Evolutionary conservation across 1,140 invertebrate species (phyloP), one percentile per base, ranked within the genome.

Genomic region (Cyclargus thomasi): DNA sequence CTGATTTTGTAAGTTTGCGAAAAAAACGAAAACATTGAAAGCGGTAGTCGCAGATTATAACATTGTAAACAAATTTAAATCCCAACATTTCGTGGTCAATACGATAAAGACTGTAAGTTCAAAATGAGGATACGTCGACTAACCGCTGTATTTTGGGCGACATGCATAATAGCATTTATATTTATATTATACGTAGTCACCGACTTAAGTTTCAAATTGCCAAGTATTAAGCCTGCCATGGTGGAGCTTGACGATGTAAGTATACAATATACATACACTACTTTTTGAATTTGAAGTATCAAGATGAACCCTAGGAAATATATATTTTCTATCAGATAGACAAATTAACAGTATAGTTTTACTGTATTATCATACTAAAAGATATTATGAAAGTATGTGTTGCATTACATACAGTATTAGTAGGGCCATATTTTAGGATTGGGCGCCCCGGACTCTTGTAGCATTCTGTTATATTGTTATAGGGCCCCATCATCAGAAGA

Each of bases 161-260:
- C 82, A 59, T 89, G 84, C 68, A 83, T 91, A 17, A 73, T 90
- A 65, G 85, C 78, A 8, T 89, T 90, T 71, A 78, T 90, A 68
- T 85, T 90, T 67, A 89, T 90, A 67, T 68, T 90, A 18, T 91
- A 91, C 76, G 81, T 90, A 47, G 81, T 91, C 39, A 91, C 86
- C 16, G 90, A 91, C 67, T 73, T 86, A 64, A 86, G 86, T 66
- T 86, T 90, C 63, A 89, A 89, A 71, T 73, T 89, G 63, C 88
- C 89, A 2, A 87, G 80, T 65, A 86, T 86, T 36, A 88, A 85
- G 63, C 86, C 90, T 6, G 83, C 78, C 21, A 70, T 80, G 17
- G 75, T 81, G 67, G 88, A 91, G 64, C 64, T 89, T 70, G 87
- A 90, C 74, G 82, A 91, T 75, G 90, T 91, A 77, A 86, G 86